Evolutionary conservation across 2,888 invertebrate species (phyloP), one percentile per base, ranked within the genome.

Genomic region (Leptothorax acervorum): DNA sequence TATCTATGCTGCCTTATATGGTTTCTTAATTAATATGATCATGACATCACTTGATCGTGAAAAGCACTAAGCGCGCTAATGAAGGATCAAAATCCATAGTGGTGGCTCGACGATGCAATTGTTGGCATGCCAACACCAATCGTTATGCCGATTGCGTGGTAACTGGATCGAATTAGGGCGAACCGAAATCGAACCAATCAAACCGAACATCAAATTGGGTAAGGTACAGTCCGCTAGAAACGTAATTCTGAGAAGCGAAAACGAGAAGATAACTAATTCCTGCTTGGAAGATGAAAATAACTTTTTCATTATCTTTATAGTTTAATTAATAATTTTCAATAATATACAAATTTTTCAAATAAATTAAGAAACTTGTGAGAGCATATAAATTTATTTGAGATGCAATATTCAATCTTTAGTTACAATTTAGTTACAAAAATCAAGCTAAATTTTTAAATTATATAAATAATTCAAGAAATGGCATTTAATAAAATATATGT

Each of bases 161-260:
- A 89, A 87, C 86, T 85, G 87, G 88, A 90, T 92, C 90, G 90
- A 92, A 93, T 93, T 92, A 91, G 91, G 90, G 90, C 88, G 87
- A 91, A 90, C 92, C 92, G 83, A 90, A 93, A 92, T 92, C 91
- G 91, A 93, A 90, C 91, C 86, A 85, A 84, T 89, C 92, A 89
- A 92, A 92, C 89, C 87, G 82, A 84, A 83, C 82, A 87, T 48
- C 87, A 88, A 90, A 90, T 92, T 87, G 86, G 75, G 85, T 78
- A 78, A 39, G 48, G 65, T 57, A 82, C 84, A 81, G 82, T 85
- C 70, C 85, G 81, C 73, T 15, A 45, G 45, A 45, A 62, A 62
- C 15, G 74, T 45, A 45, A 74, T 60, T 12, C 31, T 70, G 45
- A 48, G 48, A 75, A 31, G 12, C 15, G 4, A 15, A 39, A 31